Conservation (phyloP, 2,113 vertebrate genomes). For the Nerophis lumbriciformis region DNA sequence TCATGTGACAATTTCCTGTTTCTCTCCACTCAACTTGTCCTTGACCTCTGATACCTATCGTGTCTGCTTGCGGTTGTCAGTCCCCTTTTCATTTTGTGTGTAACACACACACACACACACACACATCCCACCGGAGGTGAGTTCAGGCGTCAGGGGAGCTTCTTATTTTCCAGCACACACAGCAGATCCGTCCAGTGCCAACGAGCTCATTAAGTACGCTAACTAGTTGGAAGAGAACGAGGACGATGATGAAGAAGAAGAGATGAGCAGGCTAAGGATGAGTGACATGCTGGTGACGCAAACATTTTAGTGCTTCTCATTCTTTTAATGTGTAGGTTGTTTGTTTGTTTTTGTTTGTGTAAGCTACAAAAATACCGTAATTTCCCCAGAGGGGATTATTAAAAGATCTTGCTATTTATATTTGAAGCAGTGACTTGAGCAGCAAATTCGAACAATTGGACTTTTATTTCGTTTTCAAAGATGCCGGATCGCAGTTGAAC, state of each 20-base stretch:
- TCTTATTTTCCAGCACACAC: constrained; percentile 68
- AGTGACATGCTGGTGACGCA: constrained; percentile 6
- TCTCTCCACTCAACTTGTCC: too few species aligned
- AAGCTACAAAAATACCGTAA: too few species aligned
- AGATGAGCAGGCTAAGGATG: constrained; percentile 4
- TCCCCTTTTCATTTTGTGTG: too few species aligned
- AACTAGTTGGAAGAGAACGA: constrained; percentile 28
- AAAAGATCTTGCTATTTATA: too few species aligned
- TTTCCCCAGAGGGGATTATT: too few species aligned
- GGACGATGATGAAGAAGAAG: constrained; percentile 27
- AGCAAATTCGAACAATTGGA: background rate
- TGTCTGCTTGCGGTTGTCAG: too few species aligned
- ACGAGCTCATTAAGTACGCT: constrained; percentile 63
- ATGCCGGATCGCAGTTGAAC: background rate
- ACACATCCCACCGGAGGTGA: constrained; percentile 33
- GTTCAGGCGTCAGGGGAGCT: constrained; percentile 59
- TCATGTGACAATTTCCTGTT: too few species aligned
- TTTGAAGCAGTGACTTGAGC: too few species aligned
- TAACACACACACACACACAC: background rate
- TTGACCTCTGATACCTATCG: too few species aligned
- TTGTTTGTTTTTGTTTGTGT: too few species aligned
- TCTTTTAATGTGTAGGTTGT: too few species aligned
- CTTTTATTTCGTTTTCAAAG: background rate
- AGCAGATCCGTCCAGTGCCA: constrained; percentile 61
- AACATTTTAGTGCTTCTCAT: too few species aligned